phyloP scores from a whole-genome alignment of 92 coral and sea anemone species.

The Pocillopora meandrina region DNA sequence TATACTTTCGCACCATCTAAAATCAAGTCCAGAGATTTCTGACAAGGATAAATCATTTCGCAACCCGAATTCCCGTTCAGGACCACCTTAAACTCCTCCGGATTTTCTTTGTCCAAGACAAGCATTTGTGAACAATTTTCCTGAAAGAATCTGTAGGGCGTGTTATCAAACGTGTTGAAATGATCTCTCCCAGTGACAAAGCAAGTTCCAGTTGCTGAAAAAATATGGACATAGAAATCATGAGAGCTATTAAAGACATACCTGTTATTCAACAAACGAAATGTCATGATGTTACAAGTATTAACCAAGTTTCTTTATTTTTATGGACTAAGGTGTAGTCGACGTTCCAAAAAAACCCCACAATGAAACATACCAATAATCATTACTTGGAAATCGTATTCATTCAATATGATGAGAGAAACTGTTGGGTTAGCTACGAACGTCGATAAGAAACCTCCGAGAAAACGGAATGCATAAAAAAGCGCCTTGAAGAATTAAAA shows the following conservation, averaged over 20 bases:
- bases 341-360: too few species aligned
- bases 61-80: slow-evolving; percentile 78
- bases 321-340: too few species aligned
- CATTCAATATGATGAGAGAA: too few species aligned
- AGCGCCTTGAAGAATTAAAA: too few species aligned
- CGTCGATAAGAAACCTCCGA: too few species aligned
- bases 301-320: too few species aligned
- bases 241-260: background rate
- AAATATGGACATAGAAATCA: background rate
- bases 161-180: slow-evolving; percentile 87
- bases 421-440: too few species aligned
- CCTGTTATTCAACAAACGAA: background rate
- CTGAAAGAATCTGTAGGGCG: slow-evolving; percentile 63
- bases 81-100: slow-evolving; percentile 56
- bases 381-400: too few species aligned
- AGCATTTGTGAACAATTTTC: slow-evolving; percentile 74
- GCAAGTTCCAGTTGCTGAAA: slow-evolving; percentile 82
- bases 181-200: slow-evolving; percentile 82
- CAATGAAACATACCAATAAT: too few species aligned
- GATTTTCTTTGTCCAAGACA: slow-evolving; percentile 62
- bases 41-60: slow-evolving; percentile 64
- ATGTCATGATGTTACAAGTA: too few species aligned
- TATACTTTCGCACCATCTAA: slow-evolving; percentile 49
- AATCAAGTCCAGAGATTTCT: slow-evolving; percentile 58
- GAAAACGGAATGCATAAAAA: too few species aligned